Evolutionary conservation across 2,888 invertebrate genomes (phyloP), one percentile per base, ranked within the genome.

Genomic region (Endotricha flammealis): DNA sequence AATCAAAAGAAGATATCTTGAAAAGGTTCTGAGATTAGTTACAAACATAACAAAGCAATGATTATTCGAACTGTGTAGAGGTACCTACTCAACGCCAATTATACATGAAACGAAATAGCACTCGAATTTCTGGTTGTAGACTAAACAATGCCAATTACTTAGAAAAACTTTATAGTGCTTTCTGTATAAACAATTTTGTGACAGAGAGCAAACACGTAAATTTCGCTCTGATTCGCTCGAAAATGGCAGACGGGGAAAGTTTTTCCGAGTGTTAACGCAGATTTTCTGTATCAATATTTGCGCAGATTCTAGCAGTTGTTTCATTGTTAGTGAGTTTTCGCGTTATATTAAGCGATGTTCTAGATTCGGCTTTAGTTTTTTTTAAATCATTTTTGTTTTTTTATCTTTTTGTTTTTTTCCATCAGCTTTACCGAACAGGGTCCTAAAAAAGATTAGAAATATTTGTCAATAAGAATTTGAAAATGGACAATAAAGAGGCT

Each of bases 251-350:
- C 20, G 14, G 30, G 30, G 12, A 10, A 28, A 12, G 11, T 4
- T 28, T 40, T 39, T 12, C 11, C 39, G 51, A 48, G 48, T 59
- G 55, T 62, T 57, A 59, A 58, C 54, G 57, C 59, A 66, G 57
- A 65, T 64, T 67, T 61, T 55, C 60, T 62, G 46, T 53, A 52
- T 53, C 55, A 73, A 70, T 73, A 71, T 74, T 72, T 70, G 63
- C 47, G 37, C 50, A 60, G 59, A 57, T 58, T 53, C 56, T 50
- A 20, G 20, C 20, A 53, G 47, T 46, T 68, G 65, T 71, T 66
- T 69, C 67, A 67, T 72, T 67, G 64, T 64, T 60, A 62, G 63
- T 66, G 62, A 68, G 64, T 68, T 69, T 59, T 60, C 58, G 51
- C 62, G 56, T 60, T 67, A 57, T 57, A 66, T 64, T 64, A 68